Evolutionary conservation across 2,888 invertebrate genomes (phyloP).

Genomic region (Theodoxus fluviatilis): DNA sequence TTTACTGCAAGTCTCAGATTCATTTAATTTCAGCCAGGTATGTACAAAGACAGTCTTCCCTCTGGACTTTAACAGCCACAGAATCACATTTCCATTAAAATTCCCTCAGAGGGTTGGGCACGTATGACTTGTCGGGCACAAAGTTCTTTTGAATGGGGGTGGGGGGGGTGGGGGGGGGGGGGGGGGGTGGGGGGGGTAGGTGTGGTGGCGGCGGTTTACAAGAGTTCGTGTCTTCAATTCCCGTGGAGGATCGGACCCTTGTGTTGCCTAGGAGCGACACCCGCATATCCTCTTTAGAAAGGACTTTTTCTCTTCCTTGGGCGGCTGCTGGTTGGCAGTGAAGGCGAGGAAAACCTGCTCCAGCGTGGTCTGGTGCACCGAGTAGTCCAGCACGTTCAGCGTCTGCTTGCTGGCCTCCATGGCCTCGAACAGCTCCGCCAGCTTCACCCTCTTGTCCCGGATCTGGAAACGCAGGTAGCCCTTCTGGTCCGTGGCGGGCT

Average conservation of each 20-base stretch:
- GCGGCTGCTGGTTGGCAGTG: slow-evolving; percentile 51
- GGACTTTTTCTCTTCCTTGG: slow-evolving; percentile 33
- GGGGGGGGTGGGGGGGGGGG: too few species aligned
- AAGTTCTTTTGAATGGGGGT: too few species aligned
- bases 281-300: slow-evolving; percentile 26
- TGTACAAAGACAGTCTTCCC: too few species aligned
- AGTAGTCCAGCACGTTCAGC: slow-evolving; percentile 60
- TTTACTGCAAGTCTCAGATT: too few species aligned
- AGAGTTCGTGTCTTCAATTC: background rate
- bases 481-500: too few species aligned
- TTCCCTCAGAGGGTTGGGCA: too few species aligned
- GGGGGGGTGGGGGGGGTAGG: too few species aligned
- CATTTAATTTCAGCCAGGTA: too few species aligned
- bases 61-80: too few species aligned
- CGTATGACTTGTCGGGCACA: too few species aligned
- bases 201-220: too few species aligned
- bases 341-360: slow-evolving; percentile 68
- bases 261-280: slow-evolving; percentile 21
- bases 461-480: slow-evolving; percentile 49
- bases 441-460: slow-evolving; percentile 51
- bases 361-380: slow-evolving; percentile 63
- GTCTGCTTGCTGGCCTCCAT: slow-evolving; percentile 57
- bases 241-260: background rate
- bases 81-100: too few species aligned
- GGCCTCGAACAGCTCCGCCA: slow-evolving; percentile 60